These are phyloP conservation scores for Sinocyclocheilus rhinocerous DNA, from an alignment of 2,113 vertebrate species.

Conservation along the genomic window DNA sequence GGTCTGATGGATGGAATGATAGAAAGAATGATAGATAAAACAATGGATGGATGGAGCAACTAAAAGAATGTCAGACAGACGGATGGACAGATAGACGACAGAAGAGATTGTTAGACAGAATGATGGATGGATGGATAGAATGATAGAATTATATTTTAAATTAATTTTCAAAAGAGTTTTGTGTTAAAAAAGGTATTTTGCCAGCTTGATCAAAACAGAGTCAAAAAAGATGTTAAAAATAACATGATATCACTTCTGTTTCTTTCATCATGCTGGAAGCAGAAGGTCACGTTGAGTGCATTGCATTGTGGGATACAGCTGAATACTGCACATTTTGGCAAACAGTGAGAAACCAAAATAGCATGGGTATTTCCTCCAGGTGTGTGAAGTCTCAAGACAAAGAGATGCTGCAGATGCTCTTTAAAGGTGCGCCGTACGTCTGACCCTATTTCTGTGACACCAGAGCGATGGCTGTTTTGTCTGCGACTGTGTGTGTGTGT, in stretches of 20 bases:
- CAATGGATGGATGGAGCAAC: too few relatives aligned
- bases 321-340: not conserved
- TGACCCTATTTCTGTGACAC: not conserved
- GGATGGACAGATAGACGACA: not conserved
- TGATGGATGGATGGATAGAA: not conserved
- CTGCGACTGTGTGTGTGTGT: constrained; percentile 23
- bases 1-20: not conserved
- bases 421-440: not conserved
- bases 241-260: not conserved
- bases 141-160: not conserved
- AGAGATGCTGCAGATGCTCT: constrained; percentile 2
- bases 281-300: not conserved
- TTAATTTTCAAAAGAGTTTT: not conserved
- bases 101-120: too few relatives aligned
- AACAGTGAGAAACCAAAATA: not conserved
- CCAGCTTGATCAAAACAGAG: not conserved
- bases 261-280: not conserved
- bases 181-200: not conserved
- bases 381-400: not conserved
- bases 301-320: constrained; percentile 2
- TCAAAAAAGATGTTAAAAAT: not conserved
- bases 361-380: not conserved
- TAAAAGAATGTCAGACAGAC: too few relatives aligned
- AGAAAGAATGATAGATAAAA: not conserved
- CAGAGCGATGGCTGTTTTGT: constrained; percentile 2